Conservation (phyloP, 2,113 vertebrate genomes). For the Pheucticus melanocephalus region DNA sequence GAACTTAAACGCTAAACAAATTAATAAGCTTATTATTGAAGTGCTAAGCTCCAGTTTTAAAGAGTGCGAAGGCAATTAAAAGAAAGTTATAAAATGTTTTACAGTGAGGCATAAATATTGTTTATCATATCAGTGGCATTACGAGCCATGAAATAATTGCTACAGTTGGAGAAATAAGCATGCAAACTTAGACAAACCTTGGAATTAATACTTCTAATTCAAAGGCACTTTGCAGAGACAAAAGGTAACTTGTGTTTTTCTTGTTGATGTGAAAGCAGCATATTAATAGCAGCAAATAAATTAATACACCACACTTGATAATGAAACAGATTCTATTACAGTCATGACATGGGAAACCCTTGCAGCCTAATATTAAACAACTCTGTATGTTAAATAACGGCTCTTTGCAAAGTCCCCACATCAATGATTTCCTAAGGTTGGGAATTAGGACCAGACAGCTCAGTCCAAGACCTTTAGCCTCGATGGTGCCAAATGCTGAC, state of each 20-base stretch:
- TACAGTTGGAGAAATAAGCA: slow-evolving; percentile 71
- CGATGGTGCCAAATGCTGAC: fast-evolving
- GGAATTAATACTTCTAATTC: slow-evolving; percentile 73
- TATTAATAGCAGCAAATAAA: slow-evolving; percentile 49
- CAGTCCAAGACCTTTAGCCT: not conserved
- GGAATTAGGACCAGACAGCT: not conserved
- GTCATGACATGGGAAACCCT: not conserved
- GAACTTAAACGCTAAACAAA: slow-evolving; percentile 87
- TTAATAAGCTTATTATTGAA: slow-evolving; percentile 87
- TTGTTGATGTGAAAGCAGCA: slow-evolving; percentile 34
- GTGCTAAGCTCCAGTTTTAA: slow-evolving; percentile 84
- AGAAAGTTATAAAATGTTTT: slow-evolving; percentile 84
- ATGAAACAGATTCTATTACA: slow-evolving; percentile 35
- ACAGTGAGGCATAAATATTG: slow-evolving; percentile 80
- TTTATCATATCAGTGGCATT: slow-evolving; percentile 83
- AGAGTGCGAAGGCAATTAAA: slow-evolving; percentile 88
- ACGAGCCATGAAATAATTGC: slow-evolving; percentile 80
- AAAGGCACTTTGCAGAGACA: slow-evolving; percentile 29
- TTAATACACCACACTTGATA: slow-evolving; percentile 30
- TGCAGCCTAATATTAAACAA: not conserved
- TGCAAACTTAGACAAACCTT: slow-evolving; percentile 63
- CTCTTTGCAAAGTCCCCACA: not conserved
- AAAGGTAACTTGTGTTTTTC: slow-evolving; percentile 57
- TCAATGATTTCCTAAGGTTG: not conserved
- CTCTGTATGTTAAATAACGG: not conserved